These are phyloP conservation scores for Bettongia penicillata DNA, from an alignment of 2,113 vertebrate species.

Conservation along the genomic window DNA sequence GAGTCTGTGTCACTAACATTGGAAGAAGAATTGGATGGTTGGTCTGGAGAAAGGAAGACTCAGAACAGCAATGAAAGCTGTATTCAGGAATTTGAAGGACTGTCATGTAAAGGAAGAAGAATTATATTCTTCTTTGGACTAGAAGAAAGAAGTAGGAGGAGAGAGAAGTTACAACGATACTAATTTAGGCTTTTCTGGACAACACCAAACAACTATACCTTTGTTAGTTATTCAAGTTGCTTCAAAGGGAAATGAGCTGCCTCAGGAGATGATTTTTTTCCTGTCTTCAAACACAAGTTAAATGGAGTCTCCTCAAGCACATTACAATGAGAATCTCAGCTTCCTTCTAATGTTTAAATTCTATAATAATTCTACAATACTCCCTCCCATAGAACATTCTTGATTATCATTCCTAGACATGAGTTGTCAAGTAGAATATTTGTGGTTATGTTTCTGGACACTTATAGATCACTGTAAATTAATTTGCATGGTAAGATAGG, in stretches of 20 bases:
- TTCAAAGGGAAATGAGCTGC: neutral
- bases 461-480: neutral
- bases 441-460: neutral
- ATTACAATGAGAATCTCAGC: neutral
- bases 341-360: neutral
- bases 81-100: neutral
- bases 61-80: neutral
- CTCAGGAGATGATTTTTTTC: neutral
- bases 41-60: neutral
- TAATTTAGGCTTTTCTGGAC: neutral
- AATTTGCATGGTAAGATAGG: neutral
- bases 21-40: neutral
- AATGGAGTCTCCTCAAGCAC: neutral
- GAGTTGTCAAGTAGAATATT: neutral
- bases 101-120: neutral
- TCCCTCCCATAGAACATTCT: neutral
- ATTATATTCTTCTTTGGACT: neutral
- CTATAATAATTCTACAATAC: too few species aligned
- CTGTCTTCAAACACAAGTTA: neutral
- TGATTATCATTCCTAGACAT: neutral
- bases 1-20: neutral
- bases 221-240: neutral
- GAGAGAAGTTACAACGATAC: neutral
- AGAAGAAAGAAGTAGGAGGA: neutral
- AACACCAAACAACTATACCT: neutral